A percentile compares a stretch with the other conserved stretches of the same genome.
Evolutionary conservation across 2,113 vertebrate genomes (phyloP).

Genomic region (Carassius carassius): DNA sequence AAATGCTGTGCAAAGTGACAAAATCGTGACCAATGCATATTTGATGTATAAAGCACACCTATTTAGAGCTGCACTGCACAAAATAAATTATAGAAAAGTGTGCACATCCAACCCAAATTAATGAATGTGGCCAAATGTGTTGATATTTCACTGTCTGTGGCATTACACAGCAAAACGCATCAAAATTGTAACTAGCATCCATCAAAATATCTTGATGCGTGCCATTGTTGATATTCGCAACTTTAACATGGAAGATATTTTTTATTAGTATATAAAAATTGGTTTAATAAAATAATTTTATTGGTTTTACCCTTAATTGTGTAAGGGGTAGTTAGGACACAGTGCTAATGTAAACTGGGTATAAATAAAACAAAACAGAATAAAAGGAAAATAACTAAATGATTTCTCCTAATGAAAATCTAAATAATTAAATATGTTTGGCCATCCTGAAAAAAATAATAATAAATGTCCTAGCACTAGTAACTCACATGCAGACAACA

Average conservation of each 20-base stretch:
- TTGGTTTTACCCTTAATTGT: background rate
- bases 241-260: background rate
- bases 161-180: background rate
- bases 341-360: too few relatives aligned
- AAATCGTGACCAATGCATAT: background rate
- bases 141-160: background rate
- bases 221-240: background rate
- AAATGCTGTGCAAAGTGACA: background rate
- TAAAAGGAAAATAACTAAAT: background rate
- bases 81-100: background rate
- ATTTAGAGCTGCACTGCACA: background rate
- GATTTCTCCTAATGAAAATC: background rate
- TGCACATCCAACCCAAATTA: background rate
- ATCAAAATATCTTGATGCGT: background rate
- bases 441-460: background rate
- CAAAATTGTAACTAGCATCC: background rate
- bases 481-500: constrained; percentile 53
- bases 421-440: background rate
- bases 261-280: background rate
- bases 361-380: background rate
- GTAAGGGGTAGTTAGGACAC: background rate
- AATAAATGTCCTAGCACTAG: background rate
- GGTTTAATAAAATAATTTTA: too few relatives aligned
- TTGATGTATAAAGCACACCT: background rate
- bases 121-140: background rate